These are phyloP conservation scores for Elymnias hypermnestra DNA, from an alignment of 1,140 invertebrate species.

Conservation along the genomic window DNA sequence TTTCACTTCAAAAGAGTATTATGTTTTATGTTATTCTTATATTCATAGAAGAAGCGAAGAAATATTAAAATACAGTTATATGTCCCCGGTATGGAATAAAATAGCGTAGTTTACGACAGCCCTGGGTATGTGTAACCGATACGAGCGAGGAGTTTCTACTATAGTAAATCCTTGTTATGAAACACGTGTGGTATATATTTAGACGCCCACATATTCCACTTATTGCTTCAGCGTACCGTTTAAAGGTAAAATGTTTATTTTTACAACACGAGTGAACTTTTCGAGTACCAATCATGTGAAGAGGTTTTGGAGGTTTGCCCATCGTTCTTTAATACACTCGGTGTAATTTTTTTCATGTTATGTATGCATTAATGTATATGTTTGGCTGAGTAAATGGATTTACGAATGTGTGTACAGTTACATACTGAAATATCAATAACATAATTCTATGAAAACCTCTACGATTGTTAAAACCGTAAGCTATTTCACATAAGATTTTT, in stretches of 20 bases:
- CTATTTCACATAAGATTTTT: no score
- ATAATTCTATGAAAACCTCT: no score
- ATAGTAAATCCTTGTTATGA: constrained; percentile 12
- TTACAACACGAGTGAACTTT: constrained; percentile 8
- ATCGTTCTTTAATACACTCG: constrained; percentile 12
- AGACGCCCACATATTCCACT: constrained; percentile 12
- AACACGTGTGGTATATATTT: constrained; percentile 19
- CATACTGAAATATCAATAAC: no score
- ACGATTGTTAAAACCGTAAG: no score
- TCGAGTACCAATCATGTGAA: constrained; percentile 12
- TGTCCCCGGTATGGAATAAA: constrained; percentile 9
- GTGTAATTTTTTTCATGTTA: background rate
- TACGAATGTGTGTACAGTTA: no score
- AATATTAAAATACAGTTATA: background rate
- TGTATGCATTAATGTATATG: no score
- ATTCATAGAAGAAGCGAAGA: no score
- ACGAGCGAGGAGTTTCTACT: background rate
- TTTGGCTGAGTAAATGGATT: no score
- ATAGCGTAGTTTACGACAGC: constrained; percentile 11
- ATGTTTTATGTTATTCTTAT: no score
- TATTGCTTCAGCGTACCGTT: constrained; percentile 12
- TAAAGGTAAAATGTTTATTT: constrained; percentile 20
- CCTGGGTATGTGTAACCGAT: constrained; percentile 3
- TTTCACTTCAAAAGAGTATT: no score
- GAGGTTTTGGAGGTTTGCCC: constrained; percentile 17